phyloP scores from a whole-genome alignment of 2,888 invertebrate genomes.

The Microplitis manilae region DNA sequence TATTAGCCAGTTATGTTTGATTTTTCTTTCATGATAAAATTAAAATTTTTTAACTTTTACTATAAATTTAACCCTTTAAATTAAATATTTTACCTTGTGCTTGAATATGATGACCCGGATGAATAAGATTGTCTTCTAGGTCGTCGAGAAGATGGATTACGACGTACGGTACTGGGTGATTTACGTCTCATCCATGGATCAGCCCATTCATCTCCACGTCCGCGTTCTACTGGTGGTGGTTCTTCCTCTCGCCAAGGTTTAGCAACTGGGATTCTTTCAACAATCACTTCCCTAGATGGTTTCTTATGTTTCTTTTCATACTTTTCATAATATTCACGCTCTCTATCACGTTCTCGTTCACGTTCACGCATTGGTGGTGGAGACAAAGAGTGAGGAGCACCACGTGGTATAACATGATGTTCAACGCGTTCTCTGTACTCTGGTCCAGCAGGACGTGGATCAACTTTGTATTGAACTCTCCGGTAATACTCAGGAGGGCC shows the following conservation, averaged over 20 bases:
- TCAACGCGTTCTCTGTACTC: conserved; percentile 69
- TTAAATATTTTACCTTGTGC: conserved; percentile 72
- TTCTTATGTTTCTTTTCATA: conserved; percentile 73
- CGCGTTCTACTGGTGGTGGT: conserved; percentile 62
- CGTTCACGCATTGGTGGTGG: conserved; percentile 66
- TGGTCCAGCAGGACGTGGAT: conserved; percentile 57
- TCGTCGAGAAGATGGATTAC: conserved; percentile 63
- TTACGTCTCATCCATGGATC: conserved; percentile 94
- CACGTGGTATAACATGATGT: conserved; percentile 63
- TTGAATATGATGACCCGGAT: conserved; percentile 80
- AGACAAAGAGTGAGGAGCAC: conserved; percentile 65
- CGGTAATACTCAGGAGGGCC: conserved; percentile 68
- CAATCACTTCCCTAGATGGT: conserved; percentile 83
- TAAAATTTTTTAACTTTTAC: neutral
- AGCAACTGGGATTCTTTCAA: conserved; percentile 77
- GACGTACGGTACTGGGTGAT: conserved; percentile 73
- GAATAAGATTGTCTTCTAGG: conserved; percentile 78
- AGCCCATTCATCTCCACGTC: conserved; percentile 90
- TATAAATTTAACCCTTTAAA: neutral
- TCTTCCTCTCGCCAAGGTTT: conserved; percentile 70
- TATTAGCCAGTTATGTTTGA: conserved; percentile 39
- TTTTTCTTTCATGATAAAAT: conserved; percentile 13
- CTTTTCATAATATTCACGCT: conserved; percentile 69
- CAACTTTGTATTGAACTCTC: conserved; percentile 69
- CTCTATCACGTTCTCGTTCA: conserved; percentile 64